A percentile compares a stretch with the other conserved stretches of the same genome.
phyloP scores from a whole-genome alignment of 2,113 vertebrate genomes.

The Heptranchias perlo region DNA sequence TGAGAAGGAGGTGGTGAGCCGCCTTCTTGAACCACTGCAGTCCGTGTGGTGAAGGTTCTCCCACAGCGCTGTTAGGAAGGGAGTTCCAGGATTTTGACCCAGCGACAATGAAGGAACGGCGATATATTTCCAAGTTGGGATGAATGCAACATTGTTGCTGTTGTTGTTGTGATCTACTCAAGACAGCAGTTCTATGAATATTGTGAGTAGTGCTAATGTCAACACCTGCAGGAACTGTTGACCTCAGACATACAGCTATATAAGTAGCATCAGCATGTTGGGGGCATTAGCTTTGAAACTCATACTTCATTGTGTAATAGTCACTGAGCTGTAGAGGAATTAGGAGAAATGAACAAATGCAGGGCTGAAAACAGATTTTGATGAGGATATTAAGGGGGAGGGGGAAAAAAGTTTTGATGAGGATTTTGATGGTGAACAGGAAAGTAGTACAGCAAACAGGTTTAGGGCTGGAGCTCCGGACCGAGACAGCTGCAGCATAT shows the following conservation, averaged over 20 bases:
- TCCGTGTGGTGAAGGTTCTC: too few species aligned
- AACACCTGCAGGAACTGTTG: background rate
- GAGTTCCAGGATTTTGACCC: too few species aligned
- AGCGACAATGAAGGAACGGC: too few species aligned
- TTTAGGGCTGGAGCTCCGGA: background rate
- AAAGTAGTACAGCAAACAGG: background rate
- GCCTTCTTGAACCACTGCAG: too few species aligned
- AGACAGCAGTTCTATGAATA: background rate
- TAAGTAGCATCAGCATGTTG: background rate
- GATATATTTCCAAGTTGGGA: too few species aligned
- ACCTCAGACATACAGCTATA: background rate
- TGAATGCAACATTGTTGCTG: background rate
- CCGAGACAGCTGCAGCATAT: background rate
- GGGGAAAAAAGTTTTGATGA: background rate
- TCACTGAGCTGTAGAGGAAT: background rate
- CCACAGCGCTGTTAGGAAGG: too few species aligned
- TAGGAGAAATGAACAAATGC: background rate
- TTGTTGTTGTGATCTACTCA: background rate
- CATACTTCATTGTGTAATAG: background rate
- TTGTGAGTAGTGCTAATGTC: background rate
- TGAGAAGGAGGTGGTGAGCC: too few species aligned
- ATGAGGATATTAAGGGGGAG: background rate
- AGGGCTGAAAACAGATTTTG: background rate
- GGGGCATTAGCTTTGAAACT: background rate
- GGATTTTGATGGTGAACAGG: background rate